A percentile compares a stretch with the other conserved stretches of the same genome.
Evolutionary conservation across 1,140 invertebrate species (phyloP).

Genomic region (Calliphora vicina): DNA sequence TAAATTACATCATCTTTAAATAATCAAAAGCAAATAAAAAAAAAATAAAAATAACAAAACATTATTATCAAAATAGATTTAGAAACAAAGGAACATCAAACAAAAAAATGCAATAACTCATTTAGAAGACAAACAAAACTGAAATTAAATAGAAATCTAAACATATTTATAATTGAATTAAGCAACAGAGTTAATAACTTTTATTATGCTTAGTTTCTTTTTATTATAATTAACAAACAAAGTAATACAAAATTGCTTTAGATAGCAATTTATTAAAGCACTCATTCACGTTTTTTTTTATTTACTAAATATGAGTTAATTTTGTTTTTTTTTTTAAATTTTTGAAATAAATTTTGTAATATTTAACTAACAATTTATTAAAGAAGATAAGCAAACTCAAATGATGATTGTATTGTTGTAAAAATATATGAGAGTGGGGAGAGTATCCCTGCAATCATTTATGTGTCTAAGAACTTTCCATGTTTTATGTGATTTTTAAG

Average conservation of each 20-base stretch:
- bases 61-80: background rate
- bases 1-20: constrained; percentile 7
- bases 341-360: background rate
- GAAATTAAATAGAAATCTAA: background rate
- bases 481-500: constrained; percentile 14
- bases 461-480: background rate
- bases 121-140: background rate
- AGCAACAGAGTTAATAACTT: background rate
- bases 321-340: background rate
- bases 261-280: too few species aligned
- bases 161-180: background rate
- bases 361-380: too few species aligned
- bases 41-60: background rate
- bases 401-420: too few species aligned
- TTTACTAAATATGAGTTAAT: too few species aligned
- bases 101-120: background rate
- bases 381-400: too few species aligned
- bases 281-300: too few species aligned
- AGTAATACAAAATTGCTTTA: background rate
- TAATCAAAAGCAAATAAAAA: background rate
- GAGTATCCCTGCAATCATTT: background rate
- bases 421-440: too few species aligned
- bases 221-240: background rate
- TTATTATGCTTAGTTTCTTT: background rate
- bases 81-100: background rate